Base-by-base conservation (phyloP, 2,797 vertebrate genomes). In the Neosilurus hyrtlii region DNA sequence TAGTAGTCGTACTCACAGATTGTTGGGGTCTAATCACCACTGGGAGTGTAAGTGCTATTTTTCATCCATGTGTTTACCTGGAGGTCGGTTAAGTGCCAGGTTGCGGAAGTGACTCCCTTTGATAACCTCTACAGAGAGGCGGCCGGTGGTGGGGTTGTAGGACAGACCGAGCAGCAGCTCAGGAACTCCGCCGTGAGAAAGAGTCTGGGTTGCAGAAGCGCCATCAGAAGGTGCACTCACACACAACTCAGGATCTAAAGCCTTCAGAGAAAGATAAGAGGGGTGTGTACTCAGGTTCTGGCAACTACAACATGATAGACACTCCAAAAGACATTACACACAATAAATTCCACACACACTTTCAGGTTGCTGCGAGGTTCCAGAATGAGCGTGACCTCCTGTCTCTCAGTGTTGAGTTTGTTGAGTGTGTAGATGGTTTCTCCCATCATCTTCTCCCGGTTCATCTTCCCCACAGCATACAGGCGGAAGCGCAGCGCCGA, bases 71-170 rank as follows among this genome's bases (percentile, higher is more conserved):
- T 67, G 14, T 72, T 26, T 90, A 99, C 98, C 97, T 87, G 98
- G 98, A 4, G 96, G 96, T 88, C 95, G 94, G 93, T 94, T 97
- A 91, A 96, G 88, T n/a, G 97, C 95, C 9, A 97, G 95, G 93
- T 99, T 99, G 86, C 96, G 95, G 94, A 99, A 98, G 93, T 98
- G 97, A 88, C 97, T 99, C 82, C 98, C 98, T 94, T 98, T 99
- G 93, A 99, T 96, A 90, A 99, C 92, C 93, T 99, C 97, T 90
- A 98, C 97, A 15, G 97, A 96, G 92, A 99, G 95, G 83, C 97
- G 95, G 63, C 98, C 98, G 0, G 97, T 99, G 76, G 96, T 98
- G 90, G 97, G 95, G 51, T 95, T 98, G 92, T 99, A 99, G 18
- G 95, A 93, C 85, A 99, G 93, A 4, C 98, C 98, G 87, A 99